phyloP scores from a whole-genome alignment of 2,888 invertebrate genomes.

The Drosophila limbata region DNA sequence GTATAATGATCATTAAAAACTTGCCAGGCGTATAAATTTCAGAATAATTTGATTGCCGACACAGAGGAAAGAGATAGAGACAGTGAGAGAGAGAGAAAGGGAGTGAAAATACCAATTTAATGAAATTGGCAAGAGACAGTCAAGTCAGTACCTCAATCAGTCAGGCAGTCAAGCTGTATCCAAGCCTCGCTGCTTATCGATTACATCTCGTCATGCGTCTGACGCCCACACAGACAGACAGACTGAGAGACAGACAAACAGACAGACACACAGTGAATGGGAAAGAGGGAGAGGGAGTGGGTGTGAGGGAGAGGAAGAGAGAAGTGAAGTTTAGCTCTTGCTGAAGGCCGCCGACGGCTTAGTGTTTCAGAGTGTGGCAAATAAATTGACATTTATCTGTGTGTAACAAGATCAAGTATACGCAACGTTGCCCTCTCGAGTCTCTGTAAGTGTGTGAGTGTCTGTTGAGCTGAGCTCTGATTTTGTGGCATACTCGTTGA shows the following conservation, averaged over 20 bases:
- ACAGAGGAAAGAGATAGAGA: neutral
- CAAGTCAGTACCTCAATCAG: constrained; percentile 33
- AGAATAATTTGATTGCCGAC: constrained; percentile 65
- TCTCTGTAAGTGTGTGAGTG: constrained; percentile 3
- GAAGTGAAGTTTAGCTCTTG: constrained; percentile 21
- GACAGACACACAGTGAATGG: neutral
- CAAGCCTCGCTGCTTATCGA: constrained; percentile 73
- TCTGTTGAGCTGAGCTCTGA: constrained; percentile 50
- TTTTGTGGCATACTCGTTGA: constrained; percentile 59
- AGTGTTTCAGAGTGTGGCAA: constrained; percentile 78
- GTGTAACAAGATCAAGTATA: constrained; percentile 80
- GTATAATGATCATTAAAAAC: constrained; percentile 72
- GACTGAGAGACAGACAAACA: constrained; percentile 9
- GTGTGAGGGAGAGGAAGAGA: neutral
- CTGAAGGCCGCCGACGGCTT: constrained; percentile 66
- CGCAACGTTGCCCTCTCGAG: constrained; percentile 60
- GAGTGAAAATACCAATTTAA: constrained; percentile 49
- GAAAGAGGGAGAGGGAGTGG: neutral
- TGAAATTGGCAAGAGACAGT: constrained; percentile 65
- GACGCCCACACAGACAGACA: constrained; percentile 32
- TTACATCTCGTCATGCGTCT: constrained; percentile 67
- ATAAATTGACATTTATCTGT: constrained; percentile 80
- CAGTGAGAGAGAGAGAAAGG: neutral
- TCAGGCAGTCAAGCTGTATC: constrained; percentile 46
- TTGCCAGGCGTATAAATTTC: constrained; percentile 64